Evolutionary conservation across 1,140 invertebrate genomes (phyloP).

Genomic region (Apis cerana): DNA sequence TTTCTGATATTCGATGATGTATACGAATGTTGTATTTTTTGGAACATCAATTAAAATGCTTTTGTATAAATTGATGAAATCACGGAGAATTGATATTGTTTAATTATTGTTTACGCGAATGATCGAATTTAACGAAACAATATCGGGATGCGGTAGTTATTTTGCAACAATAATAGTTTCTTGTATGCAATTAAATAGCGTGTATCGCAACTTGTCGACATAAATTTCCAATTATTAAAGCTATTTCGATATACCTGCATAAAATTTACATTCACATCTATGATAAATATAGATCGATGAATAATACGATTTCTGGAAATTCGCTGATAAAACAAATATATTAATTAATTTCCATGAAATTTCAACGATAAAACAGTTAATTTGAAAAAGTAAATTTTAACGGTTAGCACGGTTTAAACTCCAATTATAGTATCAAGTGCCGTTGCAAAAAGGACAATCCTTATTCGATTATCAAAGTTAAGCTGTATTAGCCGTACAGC

Average conservation of each 20-base stretch:
- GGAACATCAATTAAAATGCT: not conserved
- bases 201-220: not conserved
- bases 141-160: not conserved
- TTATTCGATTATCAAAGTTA: not conserved
- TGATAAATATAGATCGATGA: too few species aligned
- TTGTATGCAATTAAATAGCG: not conserved
- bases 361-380: not conserved
- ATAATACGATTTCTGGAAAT: too few species aligned
- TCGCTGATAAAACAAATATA: too few species aligned
- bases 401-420: not conserved
- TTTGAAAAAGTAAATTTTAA: not conserved
- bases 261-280: too few species aligned
- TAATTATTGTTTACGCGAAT: not conserved
- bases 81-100: not conserved
- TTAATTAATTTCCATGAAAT: too few species aligned
- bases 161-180: not conserved
- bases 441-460: not conserved
- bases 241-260: not conserved
- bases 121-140: not conserved
- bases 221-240: not conserved
- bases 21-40: not conserved
- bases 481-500: not conserved
- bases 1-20: too few species aligned
- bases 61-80: too few species aligned
- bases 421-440: not conserved